Conservation (phyloP, 2,797 vertebrate species). For the Botia kubotai region DNA sequence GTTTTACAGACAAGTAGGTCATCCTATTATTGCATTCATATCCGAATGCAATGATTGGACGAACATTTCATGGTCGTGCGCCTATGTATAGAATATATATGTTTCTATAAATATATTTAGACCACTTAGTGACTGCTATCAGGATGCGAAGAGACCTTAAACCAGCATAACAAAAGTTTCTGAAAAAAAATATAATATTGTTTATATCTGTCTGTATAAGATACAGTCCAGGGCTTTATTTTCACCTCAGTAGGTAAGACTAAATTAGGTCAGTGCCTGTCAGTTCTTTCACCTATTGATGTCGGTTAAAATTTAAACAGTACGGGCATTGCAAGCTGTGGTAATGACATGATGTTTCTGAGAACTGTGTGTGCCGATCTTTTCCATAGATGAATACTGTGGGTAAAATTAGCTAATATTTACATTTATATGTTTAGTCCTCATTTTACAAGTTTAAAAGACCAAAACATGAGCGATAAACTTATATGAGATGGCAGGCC, state of each 20-base stretch:
- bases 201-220: not conserved
- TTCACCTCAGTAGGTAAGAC: conserved; percentile 13
- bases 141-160: too few species aligned
- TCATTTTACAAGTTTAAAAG: not conserved
- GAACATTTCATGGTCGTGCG: too few species aligned
- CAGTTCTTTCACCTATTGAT: conserved; percentile 67
- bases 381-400: not conserved
- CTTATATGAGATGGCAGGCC: conserved; percentile 69
- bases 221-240: conserved; percentile 7
- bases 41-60: too few species aligned
- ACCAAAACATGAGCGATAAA: not conserved
- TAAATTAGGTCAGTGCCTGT: conserved; percentile 49
- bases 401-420: not conserved
- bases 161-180: too few species aligned
- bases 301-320: conserved; percentile 72
- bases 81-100: too few species aligned
- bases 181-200: not conserved
- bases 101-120: too few species aligned
- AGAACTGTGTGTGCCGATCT: conserved; percentile 25
- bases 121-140: too few species aligned
- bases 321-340: conserved; percentile 48
- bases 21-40: too few species aligned
- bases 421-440: conserved; percentile 28
- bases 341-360: conserved; percentile 64
- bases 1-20: too few species aligned